Evolutionary conservation across 2,797 vertebrate genomes (phyloP), one percentile per base, ranked within the genome.

Genomic region (Sciurus vulgaris): DNA sequence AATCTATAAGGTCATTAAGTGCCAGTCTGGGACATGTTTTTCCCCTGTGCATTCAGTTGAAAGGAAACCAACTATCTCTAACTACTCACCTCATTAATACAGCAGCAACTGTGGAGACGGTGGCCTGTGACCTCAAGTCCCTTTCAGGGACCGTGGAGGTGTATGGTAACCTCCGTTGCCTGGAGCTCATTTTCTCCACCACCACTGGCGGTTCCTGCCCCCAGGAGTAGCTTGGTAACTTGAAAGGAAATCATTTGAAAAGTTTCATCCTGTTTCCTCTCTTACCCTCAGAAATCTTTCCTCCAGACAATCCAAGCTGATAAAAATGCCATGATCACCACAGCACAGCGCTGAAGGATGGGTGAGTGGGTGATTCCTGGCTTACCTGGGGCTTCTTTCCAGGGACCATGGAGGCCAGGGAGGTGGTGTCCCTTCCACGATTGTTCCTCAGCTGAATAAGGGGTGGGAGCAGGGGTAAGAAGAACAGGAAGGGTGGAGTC

Each of bases 321-420:
- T 54, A 59, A 33, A 56, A 73, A 47, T 30, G 1, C 22, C 24
- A 22, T 2, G 2, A 10, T 49, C 5, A 5, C 2, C 38, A 3
- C 7, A 22, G 30, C 28, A 49, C 11, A 65, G 12, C 4, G 3
- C 38, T 30, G 28, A 54, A 5, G 20, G 56, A 1, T 0, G 0
- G 18, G 1, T 3, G 41, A 33, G 15, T 2, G 1, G 12, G 5
- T 56, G 44, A 35, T 59, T 0, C 26, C 13, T 18, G 44, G 38
- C 70, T 61, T 18, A 67, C 26, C 7, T n/a, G 2, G 20, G 28
- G 8, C 9, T 38, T 35, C 35, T 38, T 41, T 24, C 13, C 20
- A 73, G 73, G 3, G n/a, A 11, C 28, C 67, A 8, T 1, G 11
- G 18, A 74, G 38, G 14, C 22, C n/a, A 13, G 1, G 77, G 10